phyloP scores from a whole-genome alignment of 2,113 vertebrate genomes.

The Pteronura brasiliensis region DNA sequence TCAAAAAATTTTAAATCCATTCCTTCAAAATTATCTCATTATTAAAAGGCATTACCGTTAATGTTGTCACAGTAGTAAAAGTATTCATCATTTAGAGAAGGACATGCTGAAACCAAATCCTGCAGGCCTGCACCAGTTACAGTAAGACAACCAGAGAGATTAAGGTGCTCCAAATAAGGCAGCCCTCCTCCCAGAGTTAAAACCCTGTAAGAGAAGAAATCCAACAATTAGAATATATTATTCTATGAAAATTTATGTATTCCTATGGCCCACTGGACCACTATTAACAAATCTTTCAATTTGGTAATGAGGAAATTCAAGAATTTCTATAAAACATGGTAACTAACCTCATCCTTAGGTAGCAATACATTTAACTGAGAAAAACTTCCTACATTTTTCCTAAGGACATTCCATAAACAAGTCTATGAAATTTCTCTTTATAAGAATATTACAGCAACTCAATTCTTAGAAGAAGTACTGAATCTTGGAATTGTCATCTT shows the following conservation, averaged over 20 bases:
- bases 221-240: neutral
- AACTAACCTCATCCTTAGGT: neutral
- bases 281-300: neutral
- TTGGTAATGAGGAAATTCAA: neutral
- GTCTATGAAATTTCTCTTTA: neutral
- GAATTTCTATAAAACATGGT: neutral
- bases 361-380: neutral
- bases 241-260: fast-evolving
- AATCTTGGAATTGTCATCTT: neutral
- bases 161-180: slow-evolving; percentile 94
- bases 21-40: neutral
- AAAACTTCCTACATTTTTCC: neutral
- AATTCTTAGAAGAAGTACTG: neutral
- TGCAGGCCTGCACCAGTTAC: slow-evolving; percentile 95
- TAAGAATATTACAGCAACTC: neutral
- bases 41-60: slow-evolving; percentile 89
- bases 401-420: neutral
- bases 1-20: neutral
- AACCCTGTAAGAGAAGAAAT: slow-evolving; percentile 85
- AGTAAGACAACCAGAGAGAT: slow-evolving; percentile 95
- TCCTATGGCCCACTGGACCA: neutral
- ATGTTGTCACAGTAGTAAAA: slow-evolving; percentile 99
- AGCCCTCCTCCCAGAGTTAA: slow-evolving; percentile 94
- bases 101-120: slow-evolving; percentile 94
- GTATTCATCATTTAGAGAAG: slow-evolving; percentile 96